phyloP scores from a whole-genome alignment of 2,797 vertebrate genomes.

The Macrochelys suwanniensis region DNA sequence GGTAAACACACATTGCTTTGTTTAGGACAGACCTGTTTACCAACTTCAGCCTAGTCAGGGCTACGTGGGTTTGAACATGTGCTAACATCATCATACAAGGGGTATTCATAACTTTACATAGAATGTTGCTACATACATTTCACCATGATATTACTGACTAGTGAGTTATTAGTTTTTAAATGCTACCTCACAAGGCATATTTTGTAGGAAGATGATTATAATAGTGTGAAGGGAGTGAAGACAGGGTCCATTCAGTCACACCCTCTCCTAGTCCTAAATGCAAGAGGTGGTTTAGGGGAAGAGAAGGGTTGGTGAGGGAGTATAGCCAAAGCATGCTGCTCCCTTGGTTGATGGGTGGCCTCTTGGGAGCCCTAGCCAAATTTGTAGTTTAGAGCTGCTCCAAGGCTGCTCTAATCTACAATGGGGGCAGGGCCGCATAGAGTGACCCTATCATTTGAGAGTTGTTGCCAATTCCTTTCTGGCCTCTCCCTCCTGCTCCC shows the following conservation, averaged over 20 bases:
- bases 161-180: background rate
- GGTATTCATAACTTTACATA: too few relatives aligned
- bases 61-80: too few relatives aligned
- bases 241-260: background rate
- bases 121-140: background rate
- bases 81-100: too few relatives aligned
- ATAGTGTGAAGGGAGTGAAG: background rate
- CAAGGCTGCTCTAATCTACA: background rate
- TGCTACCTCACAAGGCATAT: background rate
- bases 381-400: background rate
- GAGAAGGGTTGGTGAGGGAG: background rate
- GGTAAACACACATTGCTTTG: too few relatives aligned
- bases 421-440: background rate
- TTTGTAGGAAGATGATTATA: background rate
- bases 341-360: background rate
- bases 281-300: background rate
- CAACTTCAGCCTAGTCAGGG: background rate
- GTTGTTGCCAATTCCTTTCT: rapidly evolving
- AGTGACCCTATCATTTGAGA: background rate
- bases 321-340: background rate
- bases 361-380: background rate
- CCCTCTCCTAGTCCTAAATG: background rate
- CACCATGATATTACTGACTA: background rate
- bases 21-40: background rate
- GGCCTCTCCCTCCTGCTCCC: background rate